Evolutionary conservation across 2,888 invertebrate species (phyloP), one percentile per base, ranked within the genome.

Genomic region (Parapristionchus giblindavisi): DNA sequence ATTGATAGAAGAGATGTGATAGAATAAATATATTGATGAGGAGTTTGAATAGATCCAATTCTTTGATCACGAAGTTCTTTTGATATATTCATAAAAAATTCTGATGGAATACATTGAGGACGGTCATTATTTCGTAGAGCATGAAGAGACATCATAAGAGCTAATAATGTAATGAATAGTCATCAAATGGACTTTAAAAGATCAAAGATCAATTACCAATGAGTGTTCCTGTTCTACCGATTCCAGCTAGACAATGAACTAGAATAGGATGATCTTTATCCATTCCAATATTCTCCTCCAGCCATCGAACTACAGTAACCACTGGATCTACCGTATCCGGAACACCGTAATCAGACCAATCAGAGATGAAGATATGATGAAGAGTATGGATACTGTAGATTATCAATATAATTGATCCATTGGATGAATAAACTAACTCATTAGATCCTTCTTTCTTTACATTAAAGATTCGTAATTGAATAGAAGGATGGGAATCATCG

Each of bases 201-300:
- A 63, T 40, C 40, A 40, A 40, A 63, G 63, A 63, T 40, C 40
- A 63, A 40, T 40, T 17, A 21, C 66, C 34, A 8, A 66, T 66
- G 3, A 66, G n/a, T 8, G 51, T 66, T 17, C 66, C 51, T 2
- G 66, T 66, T 34, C 66, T 66, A 51, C 66, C 66, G 11, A 66
- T 51, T 32, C 66, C 66, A 32, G 66, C 66, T 38, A 66, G 34
- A 66, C 66, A 66, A 24, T 66, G 66, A 17, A 66, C 66, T 2
- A 66, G 66, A 51, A 66, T 48, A n/a, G 66, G 66, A 1, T 32
- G 21, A 11, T 51, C 32, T n/a, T 66, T 66, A 2, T 14, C n/a
- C 51, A 40, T 63, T 51, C 66, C 66, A 51, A 32, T 36, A 66
- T 66, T 48, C 21, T 51, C 51, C n/a, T 66, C 66, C 66, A 66